These are phyloP conservation scores for Stegastes partitus DNA, from an alignment of 2,113 vertebrate genomes.

Conservation along the genomic window DNA sequence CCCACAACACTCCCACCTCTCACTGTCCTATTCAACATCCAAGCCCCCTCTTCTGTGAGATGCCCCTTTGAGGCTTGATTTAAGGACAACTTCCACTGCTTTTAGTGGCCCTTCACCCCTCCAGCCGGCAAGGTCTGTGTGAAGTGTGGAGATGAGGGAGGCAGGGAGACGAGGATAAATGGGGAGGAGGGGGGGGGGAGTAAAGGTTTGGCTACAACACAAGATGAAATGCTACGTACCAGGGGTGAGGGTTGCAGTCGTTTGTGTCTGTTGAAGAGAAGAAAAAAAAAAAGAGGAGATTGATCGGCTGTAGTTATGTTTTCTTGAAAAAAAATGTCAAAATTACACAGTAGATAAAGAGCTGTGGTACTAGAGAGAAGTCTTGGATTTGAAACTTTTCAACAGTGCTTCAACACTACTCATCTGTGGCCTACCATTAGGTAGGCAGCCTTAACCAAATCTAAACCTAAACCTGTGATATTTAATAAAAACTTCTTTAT, in stretches of 20 bases:
- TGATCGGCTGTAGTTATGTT: not conserved
- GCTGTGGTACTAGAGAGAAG: no score
- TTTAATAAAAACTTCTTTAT: no score
- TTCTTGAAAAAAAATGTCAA: no score
- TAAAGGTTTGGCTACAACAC: not conserved
- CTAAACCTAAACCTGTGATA: no score
- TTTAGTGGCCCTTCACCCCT: conserved; percentile 65
- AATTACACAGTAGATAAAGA: no score
- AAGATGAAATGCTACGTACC: conserved; percentile 86
- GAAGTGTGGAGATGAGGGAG: conserved; percentile 48
- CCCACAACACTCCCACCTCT: conserved; percentile 57
- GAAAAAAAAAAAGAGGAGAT: not conserved
- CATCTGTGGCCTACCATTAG: no score
- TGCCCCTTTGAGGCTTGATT: conserved; percentile 79
- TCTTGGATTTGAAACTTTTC: no score
- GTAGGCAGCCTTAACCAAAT: no score
- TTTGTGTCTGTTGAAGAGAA: conserved; percentile 89
- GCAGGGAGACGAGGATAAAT: conserved; percentile 8
- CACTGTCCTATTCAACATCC: conserved; percentile 68
- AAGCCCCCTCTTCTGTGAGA: conserved; percentile 44
- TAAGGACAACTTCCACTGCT: conserved; percentile 78
- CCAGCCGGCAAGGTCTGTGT: conserved; percentile 45
- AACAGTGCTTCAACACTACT: no score
- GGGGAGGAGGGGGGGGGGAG: not conserved
- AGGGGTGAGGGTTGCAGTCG: conserved; percentile 96